Evolutionary conservation across 64 coral and sea anemone species (phyloP).

Genomic region (Pachyseris speciosa): DNA sequence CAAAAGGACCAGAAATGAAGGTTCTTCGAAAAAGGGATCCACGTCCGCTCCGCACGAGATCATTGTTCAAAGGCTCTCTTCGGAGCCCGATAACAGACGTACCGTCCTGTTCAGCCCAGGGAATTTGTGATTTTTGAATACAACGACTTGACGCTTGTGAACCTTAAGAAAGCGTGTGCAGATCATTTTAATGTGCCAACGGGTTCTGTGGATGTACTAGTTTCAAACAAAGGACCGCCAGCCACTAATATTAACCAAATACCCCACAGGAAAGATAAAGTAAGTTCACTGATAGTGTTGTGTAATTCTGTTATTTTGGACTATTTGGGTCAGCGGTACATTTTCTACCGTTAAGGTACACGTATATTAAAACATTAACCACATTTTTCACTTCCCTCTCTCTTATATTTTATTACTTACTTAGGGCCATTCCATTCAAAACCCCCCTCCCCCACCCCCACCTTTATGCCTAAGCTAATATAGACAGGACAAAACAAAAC

Average conservation of each 20-base stretch:
- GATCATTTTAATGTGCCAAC: conserved; percentile 54
- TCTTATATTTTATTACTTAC: too few species aligned
- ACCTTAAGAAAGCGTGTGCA: conserved; percentile 56
- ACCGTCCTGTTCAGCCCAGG: conserved; percentile 53
- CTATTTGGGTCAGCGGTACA: too few species aligned
- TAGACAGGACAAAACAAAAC: too few species aligned
- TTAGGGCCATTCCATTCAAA: too few species aligned
- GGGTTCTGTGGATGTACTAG: conserved; percentile 56
- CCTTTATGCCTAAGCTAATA: too few species aligned
- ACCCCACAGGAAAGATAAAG: conserved; percentile 65
- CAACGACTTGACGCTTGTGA: conserved; percentile 57
- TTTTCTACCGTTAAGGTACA: too few species aligned
- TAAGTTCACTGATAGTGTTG: not conserved
- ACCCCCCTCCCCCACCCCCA: too few species aligned
- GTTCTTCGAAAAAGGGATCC: not conserved
- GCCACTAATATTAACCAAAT: conserved; percentile 47
- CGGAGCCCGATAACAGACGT: conserved; percentile 73
- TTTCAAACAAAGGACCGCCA: conserved; percentile 62
- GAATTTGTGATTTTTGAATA: conserved; percentile 47
- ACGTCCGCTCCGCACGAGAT: conserved; percentile 46
- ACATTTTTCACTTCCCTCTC: too few species aligned
- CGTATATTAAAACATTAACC: too few species aligned
- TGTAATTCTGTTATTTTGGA: not conserved
- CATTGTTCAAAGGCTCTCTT: conserved; percentile 72
- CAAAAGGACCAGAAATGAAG: conserved; percentile 57